These are phyloP conservation scores for Steinernema feltiae DNA, from an alignment of 1,140 invertebrate species.

Conservation along the genomic window DNA sequence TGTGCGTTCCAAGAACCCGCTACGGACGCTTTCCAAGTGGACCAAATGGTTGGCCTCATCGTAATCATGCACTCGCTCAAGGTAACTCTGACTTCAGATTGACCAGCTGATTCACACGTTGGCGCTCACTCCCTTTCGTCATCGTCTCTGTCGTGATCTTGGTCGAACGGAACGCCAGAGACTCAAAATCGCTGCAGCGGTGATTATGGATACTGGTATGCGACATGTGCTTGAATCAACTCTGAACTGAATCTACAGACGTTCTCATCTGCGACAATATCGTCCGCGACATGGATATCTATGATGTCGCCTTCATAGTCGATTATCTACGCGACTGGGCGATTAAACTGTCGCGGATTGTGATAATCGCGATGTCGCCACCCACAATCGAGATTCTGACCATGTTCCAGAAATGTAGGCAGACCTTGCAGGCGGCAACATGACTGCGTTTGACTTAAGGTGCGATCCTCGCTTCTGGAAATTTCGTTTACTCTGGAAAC, in stretches of 20 bases:
- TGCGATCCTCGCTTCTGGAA: conserved; percentile 75
- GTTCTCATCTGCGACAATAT: conserved; percentile 79
- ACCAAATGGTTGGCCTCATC: conserved; percentile 53
- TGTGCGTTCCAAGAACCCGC: conserved; percentile 66
- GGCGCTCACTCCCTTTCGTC: conserved; percentile 74
- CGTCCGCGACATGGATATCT: conserved; percentile 85
- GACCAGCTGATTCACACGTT: conserved; percentile 79
- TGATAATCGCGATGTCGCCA: conserved; percentile 83
- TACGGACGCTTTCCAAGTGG: conserved; percentile 62
- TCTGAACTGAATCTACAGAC: conserved; percentile 65
- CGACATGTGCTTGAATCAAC: not conserved
- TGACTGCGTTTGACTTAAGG: conserved; percentile 61
- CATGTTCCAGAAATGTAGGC: conserved; percentile 71
- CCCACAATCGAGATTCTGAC: conserved; percentile 90
- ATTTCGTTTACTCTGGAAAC: conserved; percentile 81
- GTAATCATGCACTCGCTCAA: conserved; percentile 18
- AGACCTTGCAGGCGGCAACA: not conserved
- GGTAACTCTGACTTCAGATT: conserved; percentile 64
- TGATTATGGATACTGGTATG: conserved; percentile 66
- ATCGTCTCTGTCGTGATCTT: conserved; percentile 71
- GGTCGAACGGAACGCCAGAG: conserved; percentile 78
- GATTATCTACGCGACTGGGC: conserved; percentile 90
- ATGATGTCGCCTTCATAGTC: conserved; percentile 87
- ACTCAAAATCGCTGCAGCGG: conserved; percentile 77
- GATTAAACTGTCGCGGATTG: conserved; percentile 64